phyloP scores from a whole-genome alignment of 1,140 invertebrate species.

The Ostrea denselamellosa region DNA sequence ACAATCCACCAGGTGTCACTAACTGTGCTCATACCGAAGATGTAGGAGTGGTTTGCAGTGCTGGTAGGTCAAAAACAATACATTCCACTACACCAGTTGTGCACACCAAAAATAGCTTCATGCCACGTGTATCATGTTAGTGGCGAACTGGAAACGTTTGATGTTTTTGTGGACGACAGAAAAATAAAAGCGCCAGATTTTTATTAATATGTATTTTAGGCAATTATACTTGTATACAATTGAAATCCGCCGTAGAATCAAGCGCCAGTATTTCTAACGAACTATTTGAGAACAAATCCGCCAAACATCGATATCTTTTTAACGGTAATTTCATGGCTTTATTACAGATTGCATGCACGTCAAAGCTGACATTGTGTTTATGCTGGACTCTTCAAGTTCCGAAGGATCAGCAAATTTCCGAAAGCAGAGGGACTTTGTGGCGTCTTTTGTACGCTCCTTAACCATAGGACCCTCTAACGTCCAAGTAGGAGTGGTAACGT shows the following conservation, averaged over 20 bases:
- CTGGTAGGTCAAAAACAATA: conserved; percentile 23
- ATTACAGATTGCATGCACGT: conserved; percentile 48
- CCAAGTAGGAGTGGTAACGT: conserved; percentile 57
- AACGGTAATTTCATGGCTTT: background rate
- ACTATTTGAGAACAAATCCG: too few species aligned
- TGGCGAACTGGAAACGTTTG: too few species aligned
- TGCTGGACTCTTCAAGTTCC: conserved; percentile 61
- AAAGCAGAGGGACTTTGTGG: conserved; percentile 62
- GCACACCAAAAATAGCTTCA: too few species aligned
- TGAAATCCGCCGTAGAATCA: too few species aligned
- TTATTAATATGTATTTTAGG: too few species aligned
- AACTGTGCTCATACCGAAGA: conserved; percentile 5
- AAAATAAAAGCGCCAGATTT: too few species aligned
- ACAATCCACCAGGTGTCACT: conserved; percentile 5
- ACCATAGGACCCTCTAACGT: conserved; percentile 57
- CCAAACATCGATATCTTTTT: background rate
- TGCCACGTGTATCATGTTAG: too few species aligned
- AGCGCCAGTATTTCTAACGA: too few species aligned
- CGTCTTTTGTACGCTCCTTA: conserved; percentile 54
- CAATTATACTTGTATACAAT: too few species aligned
- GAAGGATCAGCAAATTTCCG: conserved; percentile 54
- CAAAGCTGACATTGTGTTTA: conserved; percentile 60
- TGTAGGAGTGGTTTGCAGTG: conserved; percentile 1
- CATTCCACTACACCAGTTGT: too few species aligned
- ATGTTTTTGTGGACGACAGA: too few species aligned